These are phyloP conservation scores for Neotoma lepida DNA, from an alignment of 2,113 vertebrate genomes.

Conservation along the genomic window DNA sequence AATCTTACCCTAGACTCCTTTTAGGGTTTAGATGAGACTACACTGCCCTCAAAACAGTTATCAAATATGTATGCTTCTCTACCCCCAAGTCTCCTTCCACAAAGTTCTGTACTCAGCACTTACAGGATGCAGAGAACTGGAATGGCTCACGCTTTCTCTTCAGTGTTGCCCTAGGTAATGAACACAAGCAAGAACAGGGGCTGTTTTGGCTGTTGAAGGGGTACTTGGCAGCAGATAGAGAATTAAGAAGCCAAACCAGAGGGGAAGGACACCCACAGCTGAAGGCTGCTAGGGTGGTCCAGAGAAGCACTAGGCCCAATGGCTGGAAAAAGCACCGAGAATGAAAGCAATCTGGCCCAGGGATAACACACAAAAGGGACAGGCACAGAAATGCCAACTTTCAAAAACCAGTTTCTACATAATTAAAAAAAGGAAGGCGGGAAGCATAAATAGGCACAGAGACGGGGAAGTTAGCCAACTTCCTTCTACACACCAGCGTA, in stretches of 20 bases:
- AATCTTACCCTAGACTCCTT: neutral
- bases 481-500: neutral
- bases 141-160: neutral
- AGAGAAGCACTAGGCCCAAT: neutral
- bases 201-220: constrained; percentile 56
- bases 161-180: constrained; percentile 48
- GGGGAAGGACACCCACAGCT: constrained; percentile 53
- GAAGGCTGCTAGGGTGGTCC: constrained; percentile 68
- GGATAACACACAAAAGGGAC: neutral
- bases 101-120: neutral
- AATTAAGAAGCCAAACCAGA: constrained; percentile 65
- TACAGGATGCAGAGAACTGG: neutral
- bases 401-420: constrained; percentile 21
- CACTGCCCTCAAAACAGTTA: neutral
- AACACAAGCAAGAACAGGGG: constrained; percentile 58
- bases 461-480: neutral
- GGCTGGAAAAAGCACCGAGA: neutral
- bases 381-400: neutral
- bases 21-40: neutral
- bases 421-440: constrained; percentile 22
- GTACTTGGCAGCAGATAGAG: constrained; percentile 47
- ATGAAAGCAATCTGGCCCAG: constrained; percentile 4
- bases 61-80: neutral
- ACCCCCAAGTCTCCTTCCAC: neutral
- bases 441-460: neutral